phyloP scores from a whole-genome alignment of 1,140 invertebrate genomes.

The Metaphire vulgaris region DNA sequence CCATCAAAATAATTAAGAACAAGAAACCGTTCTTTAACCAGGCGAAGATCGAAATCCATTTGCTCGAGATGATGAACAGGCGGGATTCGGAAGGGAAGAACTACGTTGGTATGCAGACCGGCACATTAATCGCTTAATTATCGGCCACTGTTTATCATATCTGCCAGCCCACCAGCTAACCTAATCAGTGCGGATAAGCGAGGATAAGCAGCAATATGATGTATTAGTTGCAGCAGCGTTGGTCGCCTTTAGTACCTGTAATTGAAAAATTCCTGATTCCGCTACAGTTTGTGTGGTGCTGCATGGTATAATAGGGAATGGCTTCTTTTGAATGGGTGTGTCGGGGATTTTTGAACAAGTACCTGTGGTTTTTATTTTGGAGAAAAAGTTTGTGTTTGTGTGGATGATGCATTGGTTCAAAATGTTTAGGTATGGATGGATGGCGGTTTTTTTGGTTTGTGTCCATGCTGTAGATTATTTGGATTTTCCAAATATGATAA shows the following conservation, averaged over 20 bases:
- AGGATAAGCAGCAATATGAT: not conserved
- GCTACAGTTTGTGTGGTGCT: too few relatives aligned
- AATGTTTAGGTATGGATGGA: too few relatives aligned
- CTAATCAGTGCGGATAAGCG: not conserved
- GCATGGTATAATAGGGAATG: not conserved
- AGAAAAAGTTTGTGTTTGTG: too few relatives aligned
- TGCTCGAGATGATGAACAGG: conserved; percentile 77
- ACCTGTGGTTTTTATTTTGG: too few relatives aligned
- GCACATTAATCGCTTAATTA: not conserved
- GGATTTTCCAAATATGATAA: too few relatives aligned
- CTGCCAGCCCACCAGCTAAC: not conserved
- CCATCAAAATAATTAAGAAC: conserved; percentile 99
- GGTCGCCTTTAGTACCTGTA: not conserved
- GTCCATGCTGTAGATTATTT: too few relatives aligned
- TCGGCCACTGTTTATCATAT: not conserved
- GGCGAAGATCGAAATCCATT: conserved; percentile 99
- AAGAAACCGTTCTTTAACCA: conserved; percentile 99
- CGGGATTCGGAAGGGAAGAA: not conserved
- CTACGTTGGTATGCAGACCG: not conserved
- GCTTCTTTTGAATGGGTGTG: not conserved
- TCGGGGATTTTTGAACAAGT: too few relatives aligned
- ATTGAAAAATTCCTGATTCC: not conserved
- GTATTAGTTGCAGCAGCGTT: not conserved
- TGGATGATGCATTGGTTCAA: too few relatives aligned
- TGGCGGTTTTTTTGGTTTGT: too few relatives aligned